A percentile compares a stretch with the other conserved stretches of the same genome.
These are phyloP conservation scores for Microctonus hyperodae DNA, from an alignment of 2,888 invertebrate species.

Conservation along the genomic window DNA sequence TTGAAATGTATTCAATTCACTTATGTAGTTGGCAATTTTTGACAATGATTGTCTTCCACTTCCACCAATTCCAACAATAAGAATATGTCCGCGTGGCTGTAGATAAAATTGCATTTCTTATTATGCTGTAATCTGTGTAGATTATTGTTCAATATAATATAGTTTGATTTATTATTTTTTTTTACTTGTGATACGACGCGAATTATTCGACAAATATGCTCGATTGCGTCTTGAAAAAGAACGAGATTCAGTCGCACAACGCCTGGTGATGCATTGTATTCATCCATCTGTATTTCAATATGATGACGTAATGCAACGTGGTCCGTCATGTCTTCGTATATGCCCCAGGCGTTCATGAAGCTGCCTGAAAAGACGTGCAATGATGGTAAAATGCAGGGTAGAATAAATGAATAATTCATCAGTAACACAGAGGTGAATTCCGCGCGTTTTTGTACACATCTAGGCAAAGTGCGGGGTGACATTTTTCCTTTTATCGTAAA, in stretches of 20 bases:
- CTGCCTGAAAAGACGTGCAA: conserved; percentile 58
- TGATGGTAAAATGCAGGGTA: conserved; percentile 11
- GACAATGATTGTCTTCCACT: conserved; percentile 85
- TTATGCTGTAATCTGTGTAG: not conserved
- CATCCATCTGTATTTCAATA: conserved; percentile 71
- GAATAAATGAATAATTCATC: conserved; percentile 31
- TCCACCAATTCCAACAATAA: conserved; percentile 86
- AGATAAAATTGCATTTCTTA: not conserved
- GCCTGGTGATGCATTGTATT: conserved; percentile 82
- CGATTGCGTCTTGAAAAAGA: conserved; percentile 85
- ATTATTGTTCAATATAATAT: not conserved
- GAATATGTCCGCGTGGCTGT: conserved; percentile 80
- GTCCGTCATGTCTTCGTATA: conserved; percentile 82
- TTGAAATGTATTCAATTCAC: conserved; percentile 79
- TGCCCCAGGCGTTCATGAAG: conserved; percentile 78
- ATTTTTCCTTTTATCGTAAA: conserved; percentile 5
- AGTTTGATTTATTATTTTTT: not conserved
- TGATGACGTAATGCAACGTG: conserved; percentile 67
- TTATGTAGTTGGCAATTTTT: conserved; percentile 79
- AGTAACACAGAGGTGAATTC: conserved; percentile 8
- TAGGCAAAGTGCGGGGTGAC: conserved; percentile 12
- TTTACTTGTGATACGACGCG: conserved; percentile 77
- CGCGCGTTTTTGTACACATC: conserved; percentile 7
- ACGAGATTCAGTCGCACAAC: conserved; percentile 83
- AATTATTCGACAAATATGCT: conserved; percentile 83